phyloP scores from a whole-genome alignment of 2,888 invertebrate genomes.

The Euphydryas editha region DNA sequence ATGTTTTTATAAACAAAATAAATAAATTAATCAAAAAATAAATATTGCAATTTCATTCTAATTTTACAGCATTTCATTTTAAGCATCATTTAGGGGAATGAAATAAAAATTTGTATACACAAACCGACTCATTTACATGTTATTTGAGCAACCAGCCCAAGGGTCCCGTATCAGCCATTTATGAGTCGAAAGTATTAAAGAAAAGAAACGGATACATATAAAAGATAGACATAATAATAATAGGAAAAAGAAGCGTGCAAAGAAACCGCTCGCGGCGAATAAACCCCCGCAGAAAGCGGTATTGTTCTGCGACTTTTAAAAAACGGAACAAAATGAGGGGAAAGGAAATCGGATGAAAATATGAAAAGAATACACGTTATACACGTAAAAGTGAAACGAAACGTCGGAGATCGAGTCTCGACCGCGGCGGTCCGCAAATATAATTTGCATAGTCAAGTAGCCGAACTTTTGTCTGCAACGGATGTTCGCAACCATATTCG shows the following conservation, averaged over 20 bases:
- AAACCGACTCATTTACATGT: constrained; percentile 80
- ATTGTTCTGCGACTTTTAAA: constrained; percentile 81
- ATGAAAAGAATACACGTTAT: constrained; percentile 83
- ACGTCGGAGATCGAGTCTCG: constrained; percentile 79
- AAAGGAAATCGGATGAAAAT: constrained; percentile 84
- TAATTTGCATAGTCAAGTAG: constrained; percentile 85
- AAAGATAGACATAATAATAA: constrained; percentile 74
- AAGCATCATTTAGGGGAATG: constrained; percentile 32
- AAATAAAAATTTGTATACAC: constrained; percentile 71
- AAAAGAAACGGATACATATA: constrained; percentile 80
- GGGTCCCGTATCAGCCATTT: constrained; percentile 82
- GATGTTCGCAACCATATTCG: constrained; percentile 82
- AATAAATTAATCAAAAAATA: not conserved
- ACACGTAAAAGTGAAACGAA: constrained; percentile 80
- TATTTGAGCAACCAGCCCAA: constrained; percentile 80
- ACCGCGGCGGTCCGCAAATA: constrained; percentile 82
- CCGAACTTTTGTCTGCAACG: constrained; percentile 81
- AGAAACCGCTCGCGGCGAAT: constrained; percentile 80
- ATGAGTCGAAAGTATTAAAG: constrained; percentile 83
- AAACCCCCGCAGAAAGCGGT: constrained; percentile 74
- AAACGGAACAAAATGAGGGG: constrained; percentile 81
- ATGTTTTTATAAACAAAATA: too few relatives aligned
- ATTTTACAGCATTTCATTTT: constrained; percentile 18
- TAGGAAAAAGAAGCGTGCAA: constrained; percentile 76
- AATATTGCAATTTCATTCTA: not conserved